Evolutionary conservation across 1,140 invertebrate species (phyloP).

Genomic region (Varroa destructor): DNA sequence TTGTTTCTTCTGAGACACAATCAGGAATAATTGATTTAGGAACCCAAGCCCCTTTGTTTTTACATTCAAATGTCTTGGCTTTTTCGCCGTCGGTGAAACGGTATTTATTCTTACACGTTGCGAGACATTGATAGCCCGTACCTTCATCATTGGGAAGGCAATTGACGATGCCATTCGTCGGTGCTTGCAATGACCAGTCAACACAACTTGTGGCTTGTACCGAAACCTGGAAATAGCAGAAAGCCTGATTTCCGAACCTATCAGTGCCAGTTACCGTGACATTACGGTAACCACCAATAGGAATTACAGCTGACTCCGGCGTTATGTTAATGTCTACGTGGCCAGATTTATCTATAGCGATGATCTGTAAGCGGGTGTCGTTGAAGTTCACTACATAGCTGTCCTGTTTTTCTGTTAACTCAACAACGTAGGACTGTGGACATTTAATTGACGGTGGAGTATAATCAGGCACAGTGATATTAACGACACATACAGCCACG

Average conservation of each 20-base stretch:
- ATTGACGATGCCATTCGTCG: conserved; percentile 71
- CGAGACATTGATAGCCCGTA: conserved; percentile 68
- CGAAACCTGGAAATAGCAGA: conserved; percentile 78
- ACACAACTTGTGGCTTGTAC: conserved; percentile 82
- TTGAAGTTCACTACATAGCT: conserved; percentile 83
- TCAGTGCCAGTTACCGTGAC: conserved; percentile 81
- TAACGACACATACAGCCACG: conserved; percentile 88
- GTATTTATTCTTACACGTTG: conserved; percentile 74
- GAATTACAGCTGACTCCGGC: conserved; percentile 70
- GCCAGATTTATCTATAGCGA: conserved; percentile 73
- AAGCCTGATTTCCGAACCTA: conserved; percentile 71
- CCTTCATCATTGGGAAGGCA: conserved; percentile 55
- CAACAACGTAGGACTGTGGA: conserved; percentile 87
- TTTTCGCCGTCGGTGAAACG: conserved; percentile 79
- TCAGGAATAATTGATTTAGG: conserved; percentile 75
- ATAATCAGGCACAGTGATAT: conserved; percentile 83
- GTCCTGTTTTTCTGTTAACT: conserved; percentile 73
- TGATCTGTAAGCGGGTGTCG: conserved; percentile 67
- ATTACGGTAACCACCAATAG: conserved; percentile 80
- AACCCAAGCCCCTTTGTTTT: conserved; percentile 57
- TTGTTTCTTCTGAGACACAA: conserved; percentile 81
- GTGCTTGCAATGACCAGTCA: conserved; percentile 76
- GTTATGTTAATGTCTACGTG: conserved; percentile 52
- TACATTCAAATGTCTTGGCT: conserved; percentile 69
- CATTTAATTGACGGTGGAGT: conserved; percentile 84